phyloP scores from a whole-genome alignment of 2,888 invertebrate species.

The Slavum lentiscoides region DNA sequence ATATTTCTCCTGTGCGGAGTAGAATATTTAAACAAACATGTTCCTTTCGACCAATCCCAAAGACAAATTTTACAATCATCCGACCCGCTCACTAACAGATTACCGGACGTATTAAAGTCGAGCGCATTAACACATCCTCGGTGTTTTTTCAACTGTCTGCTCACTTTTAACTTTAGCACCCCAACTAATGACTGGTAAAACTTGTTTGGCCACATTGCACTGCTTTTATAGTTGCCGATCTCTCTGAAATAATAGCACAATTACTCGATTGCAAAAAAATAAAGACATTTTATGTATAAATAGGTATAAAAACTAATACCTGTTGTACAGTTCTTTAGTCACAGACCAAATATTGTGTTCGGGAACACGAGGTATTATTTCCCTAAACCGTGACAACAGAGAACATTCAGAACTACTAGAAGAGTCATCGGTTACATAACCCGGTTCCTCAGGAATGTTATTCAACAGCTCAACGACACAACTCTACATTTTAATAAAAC shows the following conservation, averaged over 20 bases:
- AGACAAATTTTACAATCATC: constrained; percentile 84
- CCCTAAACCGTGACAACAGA: neutral
- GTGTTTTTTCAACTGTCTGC: constrained; percentile 77
- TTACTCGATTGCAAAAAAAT: neutral
- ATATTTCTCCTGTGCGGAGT: constrained; percentile 87
- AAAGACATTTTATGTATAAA: neutral
- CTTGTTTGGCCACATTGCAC: constrained; percentile 60
- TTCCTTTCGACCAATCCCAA: constrained; percentile 87
- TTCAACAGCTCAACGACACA: neutral
- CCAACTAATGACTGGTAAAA: constrained; percentile 82
- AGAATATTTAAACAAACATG: constrained; percentile 69
- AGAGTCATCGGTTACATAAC: neutral
- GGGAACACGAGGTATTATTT: neutral
- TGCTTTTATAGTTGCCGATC: constrained; percentile 21
- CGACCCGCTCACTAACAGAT: constrained; percentile 82
- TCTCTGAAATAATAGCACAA: constrained; percentile 14
- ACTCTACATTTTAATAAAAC: neutral
- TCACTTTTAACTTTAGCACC: constrained; percentile 79
- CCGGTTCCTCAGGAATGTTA: neutral
- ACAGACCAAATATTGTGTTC: neutral
- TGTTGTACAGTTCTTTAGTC: constrained; percentile 27
- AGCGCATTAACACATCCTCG: constrained; percentile 90
- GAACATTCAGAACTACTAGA: neutral
- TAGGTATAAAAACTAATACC: neutral
- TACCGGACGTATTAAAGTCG: constrained; percentile 81